Conservation (phyloP, 30 jellyfish, hydroid and myxozoan genomes). For the Nemopilema nomurai region DNA sequence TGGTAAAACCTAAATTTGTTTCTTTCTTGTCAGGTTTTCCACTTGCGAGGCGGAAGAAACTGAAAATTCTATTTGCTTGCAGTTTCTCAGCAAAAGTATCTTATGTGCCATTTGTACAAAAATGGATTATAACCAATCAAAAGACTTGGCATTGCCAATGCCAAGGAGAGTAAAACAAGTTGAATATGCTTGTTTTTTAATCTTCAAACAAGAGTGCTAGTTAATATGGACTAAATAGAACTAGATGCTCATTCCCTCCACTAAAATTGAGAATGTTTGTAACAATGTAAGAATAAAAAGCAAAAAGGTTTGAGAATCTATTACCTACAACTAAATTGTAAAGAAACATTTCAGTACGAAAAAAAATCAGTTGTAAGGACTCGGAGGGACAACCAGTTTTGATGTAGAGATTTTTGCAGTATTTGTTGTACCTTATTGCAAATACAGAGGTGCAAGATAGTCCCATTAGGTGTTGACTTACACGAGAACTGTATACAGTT, state of each 20-base stretch:
- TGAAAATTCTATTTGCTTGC: background rate
- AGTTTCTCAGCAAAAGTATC: background rate
- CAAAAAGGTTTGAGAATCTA: background rate
- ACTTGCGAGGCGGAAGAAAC: conserved; percentile 55
- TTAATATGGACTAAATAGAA: background rate
- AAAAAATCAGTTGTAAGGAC: too few relatives aligned
- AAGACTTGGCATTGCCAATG: background rate
- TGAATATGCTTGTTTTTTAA: background rate
- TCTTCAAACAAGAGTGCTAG: background rate
- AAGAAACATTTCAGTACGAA: too few relatives aligned
- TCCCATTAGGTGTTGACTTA: background rate
- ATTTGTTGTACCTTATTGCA: background rate
- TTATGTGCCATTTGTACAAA: background rate
- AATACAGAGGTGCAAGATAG: background rate
- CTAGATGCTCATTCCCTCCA: background rate
- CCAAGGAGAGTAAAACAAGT: background rate
- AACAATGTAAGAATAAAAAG: too few relatives aligned
- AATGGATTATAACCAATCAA: background rate
- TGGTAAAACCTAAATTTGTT: too few relatives aligned
- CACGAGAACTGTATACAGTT: background rate
- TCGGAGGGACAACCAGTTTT: too few relatives aligned
- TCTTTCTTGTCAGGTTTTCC: conserved; percentile 34
- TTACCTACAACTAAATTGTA: background rate
- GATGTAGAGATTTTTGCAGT: background rate
- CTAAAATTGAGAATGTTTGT: background rate